Conservation (phyloP, 1,140 invertebrate species). For the Drosophila kepulauana region DNA sequence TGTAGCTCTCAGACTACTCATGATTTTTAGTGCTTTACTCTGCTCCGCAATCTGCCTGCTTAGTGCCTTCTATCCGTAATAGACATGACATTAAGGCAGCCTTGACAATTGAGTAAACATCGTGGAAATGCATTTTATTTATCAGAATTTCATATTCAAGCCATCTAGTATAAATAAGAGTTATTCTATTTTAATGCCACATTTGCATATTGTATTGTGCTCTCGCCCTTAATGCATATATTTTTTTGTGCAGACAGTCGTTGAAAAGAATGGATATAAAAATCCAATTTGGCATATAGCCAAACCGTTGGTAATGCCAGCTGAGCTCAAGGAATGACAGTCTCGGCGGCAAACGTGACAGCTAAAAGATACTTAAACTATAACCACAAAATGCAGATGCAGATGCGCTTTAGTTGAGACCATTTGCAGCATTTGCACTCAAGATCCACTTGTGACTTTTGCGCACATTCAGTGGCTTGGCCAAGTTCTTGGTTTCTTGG, state of each 20-base stretch:
- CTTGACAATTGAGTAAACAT: too few relatives aligned
- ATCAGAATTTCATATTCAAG: background rate
- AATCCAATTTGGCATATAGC: conserved; percentile 59
- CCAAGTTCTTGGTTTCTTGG: conserved; percentile 25
- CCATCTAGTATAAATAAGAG: background rate
- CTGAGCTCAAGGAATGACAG: conserved; percentile 21
- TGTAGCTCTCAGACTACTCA: too few relatives aligned
- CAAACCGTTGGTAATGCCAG: conserved; percentile 7
- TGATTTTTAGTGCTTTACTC: too few relatives aligned
- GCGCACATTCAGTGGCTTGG: conserved; percentile 42
- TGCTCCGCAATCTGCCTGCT: too few relatives aligned
- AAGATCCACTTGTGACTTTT: conserved; percentile 74
- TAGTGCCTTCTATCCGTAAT: too few relatives aligned
- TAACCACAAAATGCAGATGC: conserved; percentile 34
- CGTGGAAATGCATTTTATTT: background rate
- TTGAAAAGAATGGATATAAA: conserved; percentile 32
- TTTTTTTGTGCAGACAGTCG: background rate
- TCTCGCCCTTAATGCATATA: conserved; percentile 1
- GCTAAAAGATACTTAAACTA: conserved; percentile 26
- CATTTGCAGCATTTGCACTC: conserved; percentile 47
- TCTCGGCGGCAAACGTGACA: conserved; percentile 22
- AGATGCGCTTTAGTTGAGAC: conserved; percentile 41
- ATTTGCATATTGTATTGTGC: conserved; percentile 2
- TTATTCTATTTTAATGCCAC: background rate
- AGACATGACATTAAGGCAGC: too few relatives aligned